Evolutionary conservation across 2,113 vertebrate genomes (phyloP).

Genomic region (Fregetta grallaria): DNA sequence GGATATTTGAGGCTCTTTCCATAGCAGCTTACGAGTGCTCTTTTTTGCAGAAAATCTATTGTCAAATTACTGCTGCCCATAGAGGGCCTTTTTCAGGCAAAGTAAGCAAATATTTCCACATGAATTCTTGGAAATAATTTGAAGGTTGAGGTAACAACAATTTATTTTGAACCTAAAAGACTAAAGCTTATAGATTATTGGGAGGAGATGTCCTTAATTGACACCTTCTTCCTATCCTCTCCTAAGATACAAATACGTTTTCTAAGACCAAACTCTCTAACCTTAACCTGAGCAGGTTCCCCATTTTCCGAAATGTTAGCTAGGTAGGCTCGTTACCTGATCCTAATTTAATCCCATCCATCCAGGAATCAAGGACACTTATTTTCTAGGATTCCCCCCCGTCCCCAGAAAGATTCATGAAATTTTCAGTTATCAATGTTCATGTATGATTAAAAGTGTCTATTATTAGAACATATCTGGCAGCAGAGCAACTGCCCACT

Average conservation of each 20-base stretch:
- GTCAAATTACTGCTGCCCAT: background rate
- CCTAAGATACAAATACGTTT: background rate
- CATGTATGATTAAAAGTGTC: background rate
- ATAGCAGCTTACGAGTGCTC: background rate
- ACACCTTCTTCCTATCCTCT: background rate
- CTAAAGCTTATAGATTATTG: background rate
- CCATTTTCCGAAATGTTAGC: background rate
- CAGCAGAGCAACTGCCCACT: background rate
- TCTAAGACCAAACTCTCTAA: background rate
- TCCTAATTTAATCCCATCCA: background rate
- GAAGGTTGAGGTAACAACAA: background rate
- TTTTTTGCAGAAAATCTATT: background rate
- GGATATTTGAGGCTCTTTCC: background rate
- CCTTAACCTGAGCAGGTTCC: background rate
- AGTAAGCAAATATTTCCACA: background rate
- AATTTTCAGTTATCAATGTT: background rate
- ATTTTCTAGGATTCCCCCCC: background rate
- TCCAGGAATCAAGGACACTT: background rate
- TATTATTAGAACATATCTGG: background rate
- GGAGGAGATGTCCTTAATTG: background rate
- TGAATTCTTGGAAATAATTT: background rate
- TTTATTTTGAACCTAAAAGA: background rate
- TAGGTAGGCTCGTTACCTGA: background rate
- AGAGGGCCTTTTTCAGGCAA: background rate
- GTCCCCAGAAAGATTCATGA: background rate